Percentiles rank a stretch among this genome's conserved stretches.
Conservation (phyloP, 2,888 invertebrate genomes). For the Mesorhabditis belari region DNA sequence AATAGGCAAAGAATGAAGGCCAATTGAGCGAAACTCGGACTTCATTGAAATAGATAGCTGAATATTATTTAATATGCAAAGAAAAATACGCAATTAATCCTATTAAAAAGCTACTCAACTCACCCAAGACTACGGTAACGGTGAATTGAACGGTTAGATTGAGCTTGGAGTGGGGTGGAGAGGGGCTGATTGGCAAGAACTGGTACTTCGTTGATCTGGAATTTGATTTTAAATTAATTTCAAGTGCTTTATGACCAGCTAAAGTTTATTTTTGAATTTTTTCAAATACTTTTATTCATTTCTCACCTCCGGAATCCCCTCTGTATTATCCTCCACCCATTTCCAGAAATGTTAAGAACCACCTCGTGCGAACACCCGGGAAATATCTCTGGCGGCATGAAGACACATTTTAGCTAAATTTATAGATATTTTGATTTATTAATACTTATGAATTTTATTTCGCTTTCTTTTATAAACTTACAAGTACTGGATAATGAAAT, state of each 20-base stretch:
- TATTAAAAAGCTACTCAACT: conserved; percentile 12
- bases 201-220: conserved; percentile 5
- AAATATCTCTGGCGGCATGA: conserved; percentile 80
- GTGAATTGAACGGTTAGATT: conserved; percentile 39
- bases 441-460: neutral
- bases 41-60: conserved; percentile 8
- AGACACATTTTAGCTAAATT: conserved; percentile 64
- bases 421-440: neutral
- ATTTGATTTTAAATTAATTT: conserved; percentile 1
- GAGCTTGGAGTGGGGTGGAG: conserved; percentile 28
- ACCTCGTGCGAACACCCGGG: conserved; percentile 61
- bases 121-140: conserved; percentile 15
- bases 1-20: conserved; percentile 2
- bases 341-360: conserved; percentile 58
- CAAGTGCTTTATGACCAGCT: neutral
- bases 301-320: conserved; percentile 70
- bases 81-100: no score
- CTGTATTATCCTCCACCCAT: conserved; percentile 67
- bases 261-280: neutral
- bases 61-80: neutral
- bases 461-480: no score
- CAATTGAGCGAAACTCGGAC: neutral
- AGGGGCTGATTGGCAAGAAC: conserved; percentile 28
- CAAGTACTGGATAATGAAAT: no score
- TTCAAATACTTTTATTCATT: conserved; percentile 1